phyloP scores from a whole-genome alignment of 2,113 vertebrate genomes.

The Sphyrna mokarran region DNA sequence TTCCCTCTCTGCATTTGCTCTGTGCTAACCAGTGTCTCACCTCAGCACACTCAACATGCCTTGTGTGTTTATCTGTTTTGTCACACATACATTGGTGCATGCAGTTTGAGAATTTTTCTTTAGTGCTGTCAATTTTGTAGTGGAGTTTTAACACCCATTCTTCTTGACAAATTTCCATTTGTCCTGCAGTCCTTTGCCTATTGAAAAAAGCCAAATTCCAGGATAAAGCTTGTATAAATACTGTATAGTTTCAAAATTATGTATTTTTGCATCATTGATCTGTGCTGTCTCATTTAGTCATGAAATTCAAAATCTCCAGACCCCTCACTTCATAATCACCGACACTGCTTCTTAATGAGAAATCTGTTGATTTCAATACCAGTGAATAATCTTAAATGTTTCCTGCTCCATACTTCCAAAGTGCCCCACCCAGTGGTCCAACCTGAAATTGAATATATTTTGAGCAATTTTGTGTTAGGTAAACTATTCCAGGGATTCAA shows the following conservation, averaged over 20 bases:
- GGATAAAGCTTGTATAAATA: background rate
- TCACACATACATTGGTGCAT: background rate
- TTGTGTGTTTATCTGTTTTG: background rate
- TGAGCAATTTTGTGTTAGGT: background rate
- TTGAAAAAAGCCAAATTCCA: background rate
- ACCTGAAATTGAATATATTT: background rate
- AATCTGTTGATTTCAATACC: background rate
- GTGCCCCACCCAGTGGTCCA: background rate
- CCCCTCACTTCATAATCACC: background rate
- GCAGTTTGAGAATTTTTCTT: background rate
- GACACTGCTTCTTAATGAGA: background rate
- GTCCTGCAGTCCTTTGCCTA: background rate
- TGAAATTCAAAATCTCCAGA: background rate
- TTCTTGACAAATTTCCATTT: too few species aligned
- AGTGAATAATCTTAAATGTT: background rate
- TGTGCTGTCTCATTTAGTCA: background rate
- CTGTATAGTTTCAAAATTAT: background rate
- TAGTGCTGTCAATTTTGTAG: background rate
- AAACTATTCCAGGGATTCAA: background rate
- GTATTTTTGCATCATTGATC: too few species aligned
- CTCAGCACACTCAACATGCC: background rate
- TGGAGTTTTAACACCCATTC: background rate
- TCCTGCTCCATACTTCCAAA: background rate
- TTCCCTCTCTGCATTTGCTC: background rate
- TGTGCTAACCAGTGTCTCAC: background rate